Base-by-base conservation (phyloP, 2,113 vertebrate genomes). In the Progne subis region DNA sequence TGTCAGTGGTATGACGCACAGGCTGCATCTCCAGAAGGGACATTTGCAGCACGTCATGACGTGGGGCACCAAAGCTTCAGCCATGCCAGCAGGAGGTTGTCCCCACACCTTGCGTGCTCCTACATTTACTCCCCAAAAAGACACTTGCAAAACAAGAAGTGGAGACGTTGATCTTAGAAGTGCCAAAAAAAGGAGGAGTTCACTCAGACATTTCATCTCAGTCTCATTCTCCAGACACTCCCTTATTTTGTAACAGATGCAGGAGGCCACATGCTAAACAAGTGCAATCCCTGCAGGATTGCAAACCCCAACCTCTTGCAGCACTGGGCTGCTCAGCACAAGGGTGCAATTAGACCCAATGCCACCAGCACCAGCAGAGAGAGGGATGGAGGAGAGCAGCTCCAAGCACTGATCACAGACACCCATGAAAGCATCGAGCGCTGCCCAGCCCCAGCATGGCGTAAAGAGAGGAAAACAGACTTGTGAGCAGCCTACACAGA, bases 1-100 rank as follows among this genome's bases (percentile, higher is more conserved):
- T 7, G 2, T 9, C 8, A 1, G n/a, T 1, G 14, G 14, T 2
- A 25, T 18, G 59, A 18, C 18, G 21, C 12, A 1, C n/a, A 37
- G 43, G 26, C 31, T 76, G 19, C 32, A 70, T 47, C 13, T 7
- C 37, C 55, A 83, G 15, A 52, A 53, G 17, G 5, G 28, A 26
- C 14, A 11, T 12, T 17, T 31, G 14, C 28, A 80, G 52, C 25
- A 26, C 11, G 0, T 12, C 60, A 5, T 2, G 6, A 28, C 18
- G 23, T 31, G 11, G 24, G 39, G 16, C n/a, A 44, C 32, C 72
- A 74, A 49, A 74, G n/a, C 41, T 7, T 28, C 21, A 25, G 32
- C 39, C 2, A 0, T 12, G 28, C 24, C 57, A 80, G 20, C 63
- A 63, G 20, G 7, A 70, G 4, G 11, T 20, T 50, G 13, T 8